These are phyloP conservation scores for Gasterosteus aculeatus DNA, from an alignment of 2,113 vertebrate genomes.

Conservation along the genomic window DNA sequence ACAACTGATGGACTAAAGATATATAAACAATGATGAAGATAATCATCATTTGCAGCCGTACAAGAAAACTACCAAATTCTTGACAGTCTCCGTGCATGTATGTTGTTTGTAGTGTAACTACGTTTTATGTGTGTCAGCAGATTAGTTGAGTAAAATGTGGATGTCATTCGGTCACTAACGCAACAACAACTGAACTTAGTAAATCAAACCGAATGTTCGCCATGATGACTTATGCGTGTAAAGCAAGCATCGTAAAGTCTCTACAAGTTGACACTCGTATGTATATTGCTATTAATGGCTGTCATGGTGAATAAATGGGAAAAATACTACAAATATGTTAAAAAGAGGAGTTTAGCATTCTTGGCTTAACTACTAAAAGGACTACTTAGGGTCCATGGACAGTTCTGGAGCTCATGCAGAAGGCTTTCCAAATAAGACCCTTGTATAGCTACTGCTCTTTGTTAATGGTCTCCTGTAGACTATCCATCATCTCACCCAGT, in stretches of 20 bases:
- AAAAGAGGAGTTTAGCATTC: background rate
- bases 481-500: slow-evolving; percentile 64
- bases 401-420: slow-evolving; percentile 16
- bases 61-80: background rate
- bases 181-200: background rate
- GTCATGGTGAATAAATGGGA: background rate
- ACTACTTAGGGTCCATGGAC: background rate
- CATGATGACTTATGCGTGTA: background rate
- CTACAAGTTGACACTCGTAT: background rate
- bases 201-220: background rate
- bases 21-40: background rate
- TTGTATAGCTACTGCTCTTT: slow-evolving; percentile 32
- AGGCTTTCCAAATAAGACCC: slow-evolving; percentile 31
- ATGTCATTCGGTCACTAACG: background rate
- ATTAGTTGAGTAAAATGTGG: background rate
- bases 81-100: background rate
- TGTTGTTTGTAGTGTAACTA: background rate
- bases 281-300: background rate
- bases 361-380: slow-evolving; percentile 12
- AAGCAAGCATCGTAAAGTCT: background rate
- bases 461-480: slow-evolving; percentile 47
- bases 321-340: background rate
- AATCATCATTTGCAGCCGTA: background rate
- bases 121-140: background rate
- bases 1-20: background rate